These are phyloP conservation scores for Rhinoderma darwinii DNA, from an alignment of 2,113 vertebrate genomes.

Conservation along the genomic window DNA sequence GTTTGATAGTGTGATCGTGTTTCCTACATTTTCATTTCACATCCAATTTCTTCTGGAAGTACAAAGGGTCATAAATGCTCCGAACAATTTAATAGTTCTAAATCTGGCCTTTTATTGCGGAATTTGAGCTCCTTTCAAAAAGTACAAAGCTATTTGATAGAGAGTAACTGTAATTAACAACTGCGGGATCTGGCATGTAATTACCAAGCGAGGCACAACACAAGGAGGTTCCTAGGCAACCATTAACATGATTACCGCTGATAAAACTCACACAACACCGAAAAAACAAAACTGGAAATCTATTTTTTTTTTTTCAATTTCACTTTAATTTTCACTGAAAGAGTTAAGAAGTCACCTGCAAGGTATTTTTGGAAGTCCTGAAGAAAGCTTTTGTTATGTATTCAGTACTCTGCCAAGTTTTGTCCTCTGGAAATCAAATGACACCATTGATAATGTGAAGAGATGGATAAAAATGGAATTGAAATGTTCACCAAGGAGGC, in stretches of 20 bases:
- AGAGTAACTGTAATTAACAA: conserved; percentile 47
- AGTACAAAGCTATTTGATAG: conserved; percentile 39
- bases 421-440: conserved; percentile 8
- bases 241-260: conserved; percentile 35
- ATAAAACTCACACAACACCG: background rate
- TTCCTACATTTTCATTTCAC: background rate
- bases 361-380: conserved; percentile 19
- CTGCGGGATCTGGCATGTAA: conserved; percentile 36
- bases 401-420: conserved; percentile 2
- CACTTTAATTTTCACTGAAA: conserved; percentile 13
- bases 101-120: conserved; percentile 36
- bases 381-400: conserved; percentile 51
- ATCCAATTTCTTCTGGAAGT: background rate
- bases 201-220: conserved; percentile 46
- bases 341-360: conserved; percentile 17
- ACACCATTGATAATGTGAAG: conserved; percentile 22
- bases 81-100: background rate
- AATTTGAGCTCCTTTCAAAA: conserved; percentile 41
- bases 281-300: conserved; percentile 30
- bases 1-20: background rate
- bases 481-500: conserved; percentile 1
- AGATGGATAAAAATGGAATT: conserved; percentile 22
- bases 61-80: conserved; percentile 2
- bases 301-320: conserved; percentile 30
- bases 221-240: conserved; percentile 45